Base-by-base conservation (phyloP, 2,888 invertebrate species). In the Altica lythri region DNA sequence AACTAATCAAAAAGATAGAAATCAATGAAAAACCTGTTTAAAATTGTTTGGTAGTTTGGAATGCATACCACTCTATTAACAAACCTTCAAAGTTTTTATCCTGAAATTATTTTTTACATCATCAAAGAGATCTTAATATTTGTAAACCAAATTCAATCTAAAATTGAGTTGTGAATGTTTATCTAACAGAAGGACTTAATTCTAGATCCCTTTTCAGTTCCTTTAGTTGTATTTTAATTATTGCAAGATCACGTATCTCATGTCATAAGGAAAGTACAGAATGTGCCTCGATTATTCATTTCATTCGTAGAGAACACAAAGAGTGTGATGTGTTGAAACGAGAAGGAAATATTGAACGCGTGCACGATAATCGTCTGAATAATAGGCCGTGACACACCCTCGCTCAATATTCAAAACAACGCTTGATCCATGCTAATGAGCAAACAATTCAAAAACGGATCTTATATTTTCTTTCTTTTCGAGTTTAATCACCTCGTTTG, bases 371-470 rank as follows among this genome's bases (percentile, higher is more conserved):
- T 60, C 53, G 42, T 42, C 49, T 22, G 49, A 49, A 53, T 53
- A 46, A 57, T 57, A 45, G 46, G 45, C 53, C 40, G 12, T 35
- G 48, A 52, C 55, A 46, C 53, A 57, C 60, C 59, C 56, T 53
- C 43, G 49, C 40, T 17, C 25, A 19, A 32, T 38, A 38, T 55
- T 55, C 47, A 53, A 50, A 55, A 53, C 55, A 52, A 45, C 57
- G 50, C 61, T 61, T 59, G 59, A 59, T 61, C 61, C 61, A 57
- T 57, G 57, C 47, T 61, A 61, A 61, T 61, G 61, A 61, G 59
- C 59, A 61, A 61, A 61, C 61, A 61, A 49, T 53, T 52, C 50
- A 56, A 55, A 48, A 52, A 44, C 40, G 42, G 45, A 47, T 45
- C 34, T 22, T 43, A 34, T 34, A 50, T 43, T 34, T 25, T 22